Evolutionary conservation across 2,113 vertebrate genomes (phyloP), one percentile per base, ranked within the genome.

Genomic region (Malurus melanocephalus): DNA sequence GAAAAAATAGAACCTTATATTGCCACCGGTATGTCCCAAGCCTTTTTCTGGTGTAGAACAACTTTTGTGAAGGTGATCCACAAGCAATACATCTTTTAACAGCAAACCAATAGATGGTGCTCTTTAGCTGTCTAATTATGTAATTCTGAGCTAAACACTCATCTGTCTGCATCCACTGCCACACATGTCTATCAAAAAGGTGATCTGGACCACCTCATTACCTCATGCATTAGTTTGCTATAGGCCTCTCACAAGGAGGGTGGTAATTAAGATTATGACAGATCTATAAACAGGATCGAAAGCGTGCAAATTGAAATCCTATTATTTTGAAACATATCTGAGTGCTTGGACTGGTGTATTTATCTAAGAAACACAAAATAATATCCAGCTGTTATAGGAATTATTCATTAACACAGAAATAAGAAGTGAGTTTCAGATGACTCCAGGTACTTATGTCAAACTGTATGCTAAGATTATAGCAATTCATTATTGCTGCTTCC

Each of bases 21-120:
- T 9, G 23, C 14, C 45, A 83, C 53, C 13, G 16, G 17, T n/a
- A 40, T 4, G 3, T n/a, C 46, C 49, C 3, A 8, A 87, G 16
- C 9, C 23, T 24, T 80, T 86, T 55, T 16, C 49, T 71, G 12
- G 5, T 57, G 24, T 35, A 2, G 46, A 80, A 27, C 30, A 46
- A 40, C 21, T 75, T 86, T 14, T 76, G 7, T 57, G 46, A 86
- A 66, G 17, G 8, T 27, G 28, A 59, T 72, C 27, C 27, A 60
- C 22, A 71, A 64, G 26, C 1, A 3, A 75, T 35, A 21, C 4
- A n/a, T 59, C 30, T 85, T 87, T 87, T 64, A 75, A 59, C 16
- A 78, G 17, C 18, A 78, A 53, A 42, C 88, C 93, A 79, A 94
- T 45, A 95, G 93, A 96, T 94, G 94, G 93, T 90, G 94, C 88